Evolutionary conservation across 2,888 invertebrate species (phyloP).

Genomic region (Eueremaeus valkanovi): DNA sequence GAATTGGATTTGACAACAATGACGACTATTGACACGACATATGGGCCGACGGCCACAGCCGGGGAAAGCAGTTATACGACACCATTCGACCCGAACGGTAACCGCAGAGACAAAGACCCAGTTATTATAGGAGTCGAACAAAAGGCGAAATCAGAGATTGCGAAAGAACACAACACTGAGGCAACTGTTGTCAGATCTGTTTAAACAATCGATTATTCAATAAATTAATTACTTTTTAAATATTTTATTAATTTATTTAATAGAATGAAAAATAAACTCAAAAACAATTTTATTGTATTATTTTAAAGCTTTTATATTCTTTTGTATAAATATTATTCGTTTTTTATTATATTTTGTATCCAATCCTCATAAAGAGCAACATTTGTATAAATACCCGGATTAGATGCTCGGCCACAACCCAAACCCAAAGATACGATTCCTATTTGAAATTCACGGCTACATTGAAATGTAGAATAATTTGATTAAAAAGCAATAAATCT

Average conservation of each 20-base stretch:
- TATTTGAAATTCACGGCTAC: background rate
- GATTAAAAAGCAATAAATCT: background rate
- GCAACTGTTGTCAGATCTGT: constrained; percentile 11
- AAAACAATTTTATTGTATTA: background rate
- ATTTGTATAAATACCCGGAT: constrained; percentile 44
- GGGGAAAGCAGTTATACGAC: background rate
- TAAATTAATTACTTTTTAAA: background rate
- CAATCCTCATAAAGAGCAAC: constrained; percentile 42
- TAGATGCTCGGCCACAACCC: constrained; percentile 41
- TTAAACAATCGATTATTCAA: background rate
- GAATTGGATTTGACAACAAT: background rate
- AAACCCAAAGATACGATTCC: constrained; percentile 43
- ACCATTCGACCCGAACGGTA: background rate
- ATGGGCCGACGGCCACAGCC: background rate
- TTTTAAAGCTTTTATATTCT: background rate
- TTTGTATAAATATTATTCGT: background rate
- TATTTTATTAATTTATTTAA: background rate
- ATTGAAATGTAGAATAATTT: background rate
- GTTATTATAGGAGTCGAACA: background rate
- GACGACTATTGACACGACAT: background rate
- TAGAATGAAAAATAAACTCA: background rate
- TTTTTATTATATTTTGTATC: constrained; percentile 36
- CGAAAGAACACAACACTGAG: background rate
- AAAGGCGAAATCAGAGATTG: background rate
- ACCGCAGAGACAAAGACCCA: background rate